Conservation (phyloP, 2,888 invertebrate genomes). For the Troglohyphantes excavatus region DNA sequence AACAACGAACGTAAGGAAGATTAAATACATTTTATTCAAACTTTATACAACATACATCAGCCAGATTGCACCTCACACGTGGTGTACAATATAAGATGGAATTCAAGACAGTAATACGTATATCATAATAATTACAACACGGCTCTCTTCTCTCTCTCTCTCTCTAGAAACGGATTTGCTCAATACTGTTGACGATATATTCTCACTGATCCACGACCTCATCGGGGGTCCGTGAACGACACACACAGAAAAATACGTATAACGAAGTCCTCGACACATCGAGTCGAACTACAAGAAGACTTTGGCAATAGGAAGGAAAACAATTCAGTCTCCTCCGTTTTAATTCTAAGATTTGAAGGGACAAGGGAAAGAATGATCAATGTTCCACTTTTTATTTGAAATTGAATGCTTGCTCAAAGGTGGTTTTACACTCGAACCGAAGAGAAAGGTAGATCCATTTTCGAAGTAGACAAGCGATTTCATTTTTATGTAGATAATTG, state of each 20-base stretch:
- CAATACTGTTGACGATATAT: conserved; percentile 49
- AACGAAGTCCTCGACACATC: conserved; percentile 31
- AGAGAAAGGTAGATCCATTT: no score
- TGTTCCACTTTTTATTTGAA: no score
- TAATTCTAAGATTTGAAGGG: background rate
- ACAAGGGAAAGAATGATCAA: background rate
- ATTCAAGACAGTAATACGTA: conserved; percentile 75
- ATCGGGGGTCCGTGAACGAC: conserved; percentile 17
- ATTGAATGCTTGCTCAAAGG: no score
- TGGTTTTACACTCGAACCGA: no score
- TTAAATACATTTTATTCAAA: conserved; percentile 78
- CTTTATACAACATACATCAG: conserved; percentile 76
- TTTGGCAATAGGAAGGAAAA: conserved; percentile 63
- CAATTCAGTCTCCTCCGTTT: background rate
- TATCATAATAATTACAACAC: conserved; percentile 68
- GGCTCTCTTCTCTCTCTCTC: no score
- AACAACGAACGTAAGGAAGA: conserved; percentile 49
- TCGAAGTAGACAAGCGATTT: no score
- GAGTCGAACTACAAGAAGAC: conserved; percentile 56
- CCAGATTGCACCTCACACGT: conserved; percentile 77
- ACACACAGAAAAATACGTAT: conserved; percentile 78
- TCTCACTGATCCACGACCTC: conserved; percentile 69
- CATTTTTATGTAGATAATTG: no score
- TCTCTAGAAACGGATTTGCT: conserved; percentile 58
- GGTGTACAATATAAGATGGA: conserved; percentile 75